Evolutionary conservation across 2,888 invertebrate species (phyloP).

Genomic region (Celastrina argiolus): DNA sequence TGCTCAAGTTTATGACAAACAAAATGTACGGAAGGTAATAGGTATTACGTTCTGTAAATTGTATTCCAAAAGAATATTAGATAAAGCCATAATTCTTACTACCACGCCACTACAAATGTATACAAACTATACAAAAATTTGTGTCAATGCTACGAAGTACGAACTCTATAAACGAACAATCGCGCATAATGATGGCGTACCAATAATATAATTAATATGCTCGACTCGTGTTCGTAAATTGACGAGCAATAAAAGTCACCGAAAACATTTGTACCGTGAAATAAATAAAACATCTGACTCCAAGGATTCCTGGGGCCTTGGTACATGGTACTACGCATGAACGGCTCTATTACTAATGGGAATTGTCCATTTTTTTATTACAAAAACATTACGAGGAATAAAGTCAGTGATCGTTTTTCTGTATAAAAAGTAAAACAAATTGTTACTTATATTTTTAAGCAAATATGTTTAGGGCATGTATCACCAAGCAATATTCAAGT

Average conservation of each 20-base stretch:
- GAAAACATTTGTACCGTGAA: slow-evolving; percentile 13
- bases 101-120: neutral
- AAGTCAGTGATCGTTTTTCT: too few relatives aligned
- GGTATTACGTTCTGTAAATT: too few relatives aligned
- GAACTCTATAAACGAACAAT: neutral
- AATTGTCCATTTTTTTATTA: too few relatives aligned
- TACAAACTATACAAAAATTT: neutral
- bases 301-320: neutral
- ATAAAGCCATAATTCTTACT: neutral
- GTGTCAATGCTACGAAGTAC: neutral
- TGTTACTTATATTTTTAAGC: too few relatives aligned
- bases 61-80: too few relatives aligned
- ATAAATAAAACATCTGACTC: slow-evolving; percentile 6
- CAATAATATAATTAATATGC: neutral
- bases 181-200: neutral
- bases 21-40: too few relatives aligned
- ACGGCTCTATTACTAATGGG: neutral
- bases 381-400: too few relatives aligned
- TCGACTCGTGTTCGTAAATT: neutral
- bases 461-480: too few relatives aligned
- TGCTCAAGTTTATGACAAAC: too few relatives aligned
- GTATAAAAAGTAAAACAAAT: too few relatives aligned
- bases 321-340: neutral
- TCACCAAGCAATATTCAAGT: too few relatives aligned
- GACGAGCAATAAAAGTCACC: slow-evolving; percentile 9